Evolutionary conservation across 2,113 vertebrate species (phyloP).

Genomic region (Penelope pileata): DNA sequence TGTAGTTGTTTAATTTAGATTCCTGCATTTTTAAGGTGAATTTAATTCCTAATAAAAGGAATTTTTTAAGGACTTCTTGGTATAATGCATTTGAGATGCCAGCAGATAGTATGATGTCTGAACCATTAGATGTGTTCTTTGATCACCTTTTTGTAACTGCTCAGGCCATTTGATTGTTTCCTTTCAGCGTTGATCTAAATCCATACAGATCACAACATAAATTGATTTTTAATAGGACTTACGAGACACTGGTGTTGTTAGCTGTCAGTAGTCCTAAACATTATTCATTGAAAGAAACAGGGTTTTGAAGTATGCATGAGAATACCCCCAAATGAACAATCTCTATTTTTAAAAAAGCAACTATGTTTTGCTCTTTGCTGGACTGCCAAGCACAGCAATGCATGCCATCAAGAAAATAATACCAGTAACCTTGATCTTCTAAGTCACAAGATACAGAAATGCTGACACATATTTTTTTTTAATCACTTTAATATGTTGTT

Average conservation of each 20-base stretch:
- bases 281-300: not conserved
- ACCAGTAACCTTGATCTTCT: not conserved
- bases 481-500: not conserved
- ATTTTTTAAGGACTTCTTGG: not conserved
- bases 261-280: constrained; percentile 2
- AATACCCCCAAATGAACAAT: not conserved
- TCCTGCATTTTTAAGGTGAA: constrained; percentile 21
- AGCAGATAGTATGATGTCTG: not conserved
- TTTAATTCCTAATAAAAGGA: constrained; percentile 11
- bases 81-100: not conserved
- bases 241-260: not conserved
- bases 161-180: not conserved
- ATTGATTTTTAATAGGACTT: constrained; percentile 41
- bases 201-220: constrained; percentile 17
- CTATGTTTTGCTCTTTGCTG: not conserved
- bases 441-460: not conserved
- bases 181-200: constrained; percentile 20
- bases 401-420: fast-evolving
- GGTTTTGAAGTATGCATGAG: not conserved
- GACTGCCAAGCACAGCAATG: not conserved
- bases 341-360: not conserved
- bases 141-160: constrained; percentile 29
- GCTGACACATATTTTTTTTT: not conserved
- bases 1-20: not conserved
- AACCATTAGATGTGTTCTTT: constrained; percentile 31